Percentiles rank a stretch among this genome's conserved stretches.
Conservation (phyloP, 2,888 invertebrate species). For the Drosophila bunnanda region DNA sequence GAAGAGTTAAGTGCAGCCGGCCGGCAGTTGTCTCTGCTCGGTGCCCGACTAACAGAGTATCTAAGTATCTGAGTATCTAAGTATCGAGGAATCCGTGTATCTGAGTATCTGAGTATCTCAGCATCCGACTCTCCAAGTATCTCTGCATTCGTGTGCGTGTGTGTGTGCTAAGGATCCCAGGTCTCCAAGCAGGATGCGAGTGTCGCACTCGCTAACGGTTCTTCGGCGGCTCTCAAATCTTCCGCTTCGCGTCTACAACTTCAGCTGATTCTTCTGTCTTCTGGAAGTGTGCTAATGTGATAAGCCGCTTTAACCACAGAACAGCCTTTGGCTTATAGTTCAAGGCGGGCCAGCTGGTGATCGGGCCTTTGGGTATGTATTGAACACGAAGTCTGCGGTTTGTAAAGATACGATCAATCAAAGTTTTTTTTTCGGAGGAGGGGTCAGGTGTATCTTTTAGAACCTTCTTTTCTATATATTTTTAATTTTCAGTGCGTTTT, state of each 20-base stretch:
- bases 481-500: background rate
- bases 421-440: slow-evolving; percentile 9
- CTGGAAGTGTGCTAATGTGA: slow-evolving; percentile 51
- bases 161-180: slow-evolving; percentile 39
- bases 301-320: slow-evolving; percentile 46
- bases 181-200: slow-evolving; percentile 44
- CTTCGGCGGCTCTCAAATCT: slow-evolving; percentile 31
- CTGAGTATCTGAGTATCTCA: background rate
- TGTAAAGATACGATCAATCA: slow-evolving; percentile 25
- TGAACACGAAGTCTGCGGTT: slow-evolving; percentile 25
- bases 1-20: slow-evolving; percentile 70
- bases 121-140: background rate
- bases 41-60: background rate
- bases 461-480: background rate
- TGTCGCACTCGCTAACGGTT: slow-evolving; percentile 48
- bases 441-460: slow-evolving; percentile 6
- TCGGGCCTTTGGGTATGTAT: slow-evolving; percentile 36
- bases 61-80: background rate
- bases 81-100: too few relatives aligned
- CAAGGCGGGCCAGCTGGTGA: slow-evolving; percentile 24
- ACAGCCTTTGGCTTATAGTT: slow-evolving; percentile 35
- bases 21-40: slow-evolving; percentile 26
- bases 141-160: background rate
- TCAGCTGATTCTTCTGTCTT: slow-evolving; percentile 2
- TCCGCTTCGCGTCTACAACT: slow-evolving; percentile 8